Evolutionary conservation across 2,113 vertebrate species (phyloP).

Genomic region (Trochalopteron elliotii): DNA sequence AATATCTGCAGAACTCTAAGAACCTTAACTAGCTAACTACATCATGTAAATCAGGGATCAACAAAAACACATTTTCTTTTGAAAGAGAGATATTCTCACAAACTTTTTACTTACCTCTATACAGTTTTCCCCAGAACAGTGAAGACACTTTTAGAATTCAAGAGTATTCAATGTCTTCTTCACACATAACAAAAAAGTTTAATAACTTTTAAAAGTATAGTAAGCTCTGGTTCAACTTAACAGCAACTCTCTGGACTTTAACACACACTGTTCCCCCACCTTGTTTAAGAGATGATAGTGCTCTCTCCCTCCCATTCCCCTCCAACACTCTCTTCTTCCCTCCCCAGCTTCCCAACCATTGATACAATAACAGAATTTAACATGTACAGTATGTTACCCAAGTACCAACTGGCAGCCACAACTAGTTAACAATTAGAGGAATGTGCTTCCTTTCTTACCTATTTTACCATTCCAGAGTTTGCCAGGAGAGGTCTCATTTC

Average conservation of each 20-base stretch:
- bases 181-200: background rate
- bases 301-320: background rate
- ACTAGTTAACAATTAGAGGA: background rate
- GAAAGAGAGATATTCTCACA: background rate
- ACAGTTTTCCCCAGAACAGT: background rate
- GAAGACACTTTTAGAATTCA: background rate
- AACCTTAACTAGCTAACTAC: background rate
- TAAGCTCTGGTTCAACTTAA: background rate
- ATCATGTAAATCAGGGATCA: background rate
- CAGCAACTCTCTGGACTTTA: background rate
- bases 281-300: accelerated
- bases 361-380: background rate
- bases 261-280: background rate
- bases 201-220: background rate
- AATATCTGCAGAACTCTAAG: background rate
- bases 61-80: background rate
- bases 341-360: background rate
- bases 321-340: background rate
- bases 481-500: background rate
- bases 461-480: background rate
- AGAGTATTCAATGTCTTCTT: background rate
- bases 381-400: background rate
- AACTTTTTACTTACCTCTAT: background rate
- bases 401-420: background rate
- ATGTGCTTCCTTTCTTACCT: background rate